These are phyloP conservation scores for Anticlea derivata DNA, from an alignment of 2,888 invertebrate species.

Conservation along the genomic window DNA sequence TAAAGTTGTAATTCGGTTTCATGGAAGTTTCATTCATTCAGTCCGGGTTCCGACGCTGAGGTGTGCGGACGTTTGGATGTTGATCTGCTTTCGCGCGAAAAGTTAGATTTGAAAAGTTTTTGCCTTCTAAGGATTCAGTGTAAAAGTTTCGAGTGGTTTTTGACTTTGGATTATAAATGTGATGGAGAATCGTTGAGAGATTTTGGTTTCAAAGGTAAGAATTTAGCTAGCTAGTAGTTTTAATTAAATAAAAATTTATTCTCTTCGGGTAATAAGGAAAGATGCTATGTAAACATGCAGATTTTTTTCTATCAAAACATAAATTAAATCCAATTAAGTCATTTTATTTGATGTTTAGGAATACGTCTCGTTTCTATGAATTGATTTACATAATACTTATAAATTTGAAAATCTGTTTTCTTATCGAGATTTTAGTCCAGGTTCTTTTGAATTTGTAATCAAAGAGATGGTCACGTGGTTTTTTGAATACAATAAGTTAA, in stretches of 20 bases:
- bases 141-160: conserved; percentile 17
- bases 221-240: neutral
- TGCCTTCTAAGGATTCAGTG: conserved; percentile 10
- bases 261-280: neutral
- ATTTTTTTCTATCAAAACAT: too few relatives aligned
- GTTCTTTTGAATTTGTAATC: too few relatives aligned
- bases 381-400: too few relatives aligned
- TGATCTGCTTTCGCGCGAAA: conserved; percentile 23
- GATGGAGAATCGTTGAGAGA: conserved; percentile 19
- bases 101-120: conserved; percentile 33
- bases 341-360: too few relatives aligned
- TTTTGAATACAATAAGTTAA: too few relatives aligned
- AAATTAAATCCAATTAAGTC: too few relatives aligned
- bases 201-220: conserved; percentile 17
- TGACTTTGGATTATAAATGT: conserved; percentile 22
- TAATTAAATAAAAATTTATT: neutral
- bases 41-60: conserved; percentile 10
- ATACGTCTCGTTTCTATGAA: too few relatives aligned
- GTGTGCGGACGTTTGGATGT: conserved; percentile 18
- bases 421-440: too few relatives aligned
- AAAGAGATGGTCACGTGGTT: too few relatives aligned
- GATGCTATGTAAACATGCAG: neutral
- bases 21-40: conserved; percentile 22
- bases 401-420: too few relatives aligned
- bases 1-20: conserved; percentile 7